These are phyloP conservation scores for Dynastes hyllus DNA, from an alignment of 2,888 invertebrate species.

Conservation along the genomic window DNA sequence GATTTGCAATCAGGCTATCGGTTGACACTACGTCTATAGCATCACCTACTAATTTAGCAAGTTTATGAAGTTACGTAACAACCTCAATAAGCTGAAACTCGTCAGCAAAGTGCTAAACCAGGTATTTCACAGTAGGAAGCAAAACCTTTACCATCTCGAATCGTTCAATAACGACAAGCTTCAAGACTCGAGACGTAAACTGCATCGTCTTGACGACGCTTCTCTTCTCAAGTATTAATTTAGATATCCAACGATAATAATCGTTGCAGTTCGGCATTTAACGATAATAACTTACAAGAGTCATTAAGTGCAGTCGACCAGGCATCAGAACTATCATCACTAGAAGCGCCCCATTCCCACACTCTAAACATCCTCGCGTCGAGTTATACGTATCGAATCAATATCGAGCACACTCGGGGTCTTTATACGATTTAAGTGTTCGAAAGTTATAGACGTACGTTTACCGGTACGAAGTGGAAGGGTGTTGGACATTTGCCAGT, in stretches of 20 bases:
- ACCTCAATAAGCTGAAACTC: too few species aligned
- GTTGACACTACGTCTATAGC: too few species aligned
- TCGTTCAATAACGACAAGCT: too few species aligned
- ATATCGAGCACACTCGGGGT: neutral
- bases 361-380: neutral
- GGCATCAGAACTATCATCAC: neutral
- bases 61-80: too few species aligned
- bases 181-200: neutral
- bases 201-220: neutral
- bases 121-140: too few species aligned
- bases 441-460: constrained; percentile 7
- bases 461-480: neutral
- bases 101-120: too few species aligned
- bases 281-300: neutral
- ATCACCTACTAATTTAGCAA: too few species aligned
- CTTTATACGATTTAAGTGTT: neutral
- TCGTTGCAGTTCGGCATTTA: neutral
- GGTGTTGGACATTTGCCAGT: neutral
- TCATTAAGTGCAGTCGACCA: constrained; percentile 4
- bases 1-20: too few species aligned
- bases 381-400: neutral
- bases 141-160: too few species aligned
- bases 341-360: neutral
- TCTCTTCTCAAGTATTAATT: neutral
- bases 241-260: neutral